Conservation (phyloP, 1,140 invertebrate species). For the Bombus balteatus region DNA sequence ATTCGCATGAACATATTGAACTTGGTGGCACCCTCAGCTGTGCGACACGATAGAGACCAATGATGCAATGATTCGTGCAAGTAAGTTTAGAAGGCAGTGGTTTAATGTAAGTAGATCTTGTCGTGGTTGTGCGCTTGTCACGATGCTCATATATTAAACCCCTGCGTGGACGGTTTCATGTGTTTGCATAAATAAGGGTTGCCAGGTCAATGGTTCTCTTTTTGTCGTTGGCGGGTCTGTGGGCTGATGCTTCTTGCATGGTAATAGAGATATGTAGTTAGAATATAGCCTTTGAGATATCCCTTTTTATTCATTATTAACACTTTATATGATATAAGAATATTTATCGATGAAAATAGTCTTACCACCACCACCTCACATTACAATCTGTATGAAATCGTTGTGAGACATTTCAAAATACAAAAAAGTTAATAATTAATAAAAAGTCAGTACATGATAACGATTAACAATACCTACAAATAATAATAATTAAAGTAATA, state of each 20-base stretch:
- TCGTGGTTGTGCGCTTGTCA: background rate
- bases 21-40: too few species aligned
- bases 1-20: background rate
- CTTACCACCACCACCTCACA: too few species aligned
- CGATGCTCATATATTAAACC: constrained; percentile 8
- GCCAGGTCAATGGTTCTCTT: background rate
- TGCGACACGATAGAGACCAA: background rate
- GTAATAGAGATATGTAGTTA: background rate
- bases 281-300: background rate
- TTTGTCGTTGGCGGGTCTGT: background rate
- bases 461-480: too few species aligned
- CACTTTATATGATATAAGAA: background rate
- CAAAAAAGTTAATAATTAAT: too few species aligned
- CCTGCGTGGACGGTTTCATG: background rate
- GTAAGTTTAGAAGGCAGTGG: constrained; percentile 8
- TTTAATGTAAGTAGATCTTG: constrained; percentile 18
- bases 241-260: background rate
- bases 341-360: background rate
- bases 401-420: too few species aligned
- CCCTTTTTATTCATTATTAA: background rate
- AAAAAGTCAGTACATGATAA: too few species aligned
- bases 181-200: constrained; percentile 17
- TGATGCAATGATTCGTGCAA: background rate
- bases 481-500: too few species aligned
- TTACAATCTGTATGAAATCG: too few species aligned